Conservation (phyloP, 2,797 vertebrate genomes). For the Rhinogobio ventralis region DNA sequence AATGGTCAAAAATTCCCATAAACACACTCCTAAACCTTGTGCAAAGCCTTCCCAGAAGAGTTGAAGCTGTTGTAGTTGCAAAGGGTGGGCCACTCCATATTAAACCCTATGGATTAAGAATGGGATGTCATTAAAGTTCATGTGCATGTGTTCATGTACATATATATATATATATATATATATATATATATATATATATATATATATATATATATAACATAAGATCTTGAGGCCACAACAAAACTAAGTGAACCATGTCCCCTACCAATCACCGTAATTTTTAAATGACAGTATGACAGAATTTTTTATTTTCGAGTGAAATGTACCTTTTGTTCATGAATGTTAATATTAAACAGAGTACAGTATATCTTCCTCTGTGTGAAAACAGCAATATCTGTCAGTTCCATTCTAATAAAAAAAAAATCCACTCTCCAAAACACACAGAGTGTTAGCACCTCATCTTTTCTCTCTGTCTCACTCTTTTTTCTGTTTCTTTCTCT, state of each 20-base stretch:
- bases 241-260: background rate
- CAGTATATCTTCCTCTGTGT: constrained; percentile 5
- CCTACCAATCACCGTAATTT: too few relatives aligned
- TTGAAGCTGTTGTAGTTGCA: too few relatives aligned
- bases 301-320: background rate
- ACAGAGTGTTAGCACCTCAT: constrained; percentile 47
- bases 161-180: too few relatives aligned
- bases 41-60: too few relatives aligned
- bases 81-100: too few relatives aligned
- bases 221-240: background rate
- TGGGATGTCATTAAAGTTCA: too few relatives aligned
- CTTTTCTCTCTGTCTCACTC: constrained; percentile 41
- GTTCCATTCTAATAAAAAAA: constrained; percentile 44
- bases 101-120: too few relatives aligned
- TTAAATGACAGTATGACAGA: background rate
- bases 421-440: constrained; percentile 60
- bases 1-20: too few relatives aligned
- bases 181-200: too few relatives aligned
- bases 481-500: constrained; percentile 36
- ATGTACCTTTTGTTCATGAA: background rate
- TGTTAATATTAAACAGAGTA: background rate
- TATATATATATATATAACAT: too few relatives aligned
- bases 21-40: too few relatives aligned
- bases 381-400: constrained; percentile 38
- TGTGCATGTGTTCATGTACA: too few relatives aligned